These are phyloP conservation scores for Porites divaricata DNA, from an alignment of 92 coral and sea anemone species.

Conservation along the genomic window DNA sequence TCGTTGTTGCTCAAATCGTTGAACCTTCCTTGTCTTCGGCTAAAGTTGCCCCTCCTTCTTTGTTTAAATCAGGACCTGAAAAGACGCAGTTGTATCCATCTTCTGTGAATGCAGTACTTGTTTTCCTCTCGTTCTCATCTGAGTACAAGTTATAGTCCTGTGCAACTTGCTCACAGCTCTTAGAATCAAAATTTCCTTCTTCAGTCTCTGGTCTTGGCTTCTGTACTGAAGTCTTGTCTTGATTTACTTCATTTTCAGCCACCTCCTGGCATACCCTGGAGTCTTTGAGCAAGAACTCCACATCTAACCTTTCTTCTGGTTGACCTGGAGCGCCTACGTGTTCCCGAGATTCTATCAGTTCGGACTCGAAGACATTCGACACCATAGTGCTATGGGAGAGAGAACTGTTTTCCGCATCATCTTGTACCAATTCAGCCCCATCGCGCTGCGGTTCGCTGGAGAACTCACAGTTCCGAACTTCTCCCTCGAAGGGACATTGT, in stretches of 20 bases:
- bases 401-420: neutral
- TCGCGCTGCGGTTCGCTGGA: neutral
- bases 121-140: neutral
- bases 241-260: neutral
- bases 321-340: neutral
- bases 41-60: neutral
- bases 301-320: conserved; percentile 16
- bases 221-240: neutral
- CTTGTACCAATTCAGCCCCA: neutral
- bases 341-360: neutral
- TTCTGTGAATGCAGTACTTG: neutral
- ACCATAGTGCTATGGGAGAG: neutral
- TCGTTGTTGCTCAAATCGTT: conserved; percentile 2
- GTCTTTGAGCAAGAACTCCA: neutral
- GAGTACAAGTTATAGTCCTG: neutral
- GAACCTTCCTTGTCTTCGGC: neutral
- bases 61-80: neutral
- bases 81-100: neutral
- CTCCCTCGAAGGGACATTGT: neutral
- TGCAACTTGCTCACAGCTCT: neutral
- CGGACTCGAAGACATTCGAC: neutral
- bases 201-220: too few relatives aligned
- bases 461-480: neutral
- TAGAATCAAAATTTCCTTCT: neutral
- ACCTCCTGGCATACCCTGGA: neutral